Base-by-base conservation (phyloP, 2,113 vertebrate genomes). In the Dipodomys stephensi region DNA sequence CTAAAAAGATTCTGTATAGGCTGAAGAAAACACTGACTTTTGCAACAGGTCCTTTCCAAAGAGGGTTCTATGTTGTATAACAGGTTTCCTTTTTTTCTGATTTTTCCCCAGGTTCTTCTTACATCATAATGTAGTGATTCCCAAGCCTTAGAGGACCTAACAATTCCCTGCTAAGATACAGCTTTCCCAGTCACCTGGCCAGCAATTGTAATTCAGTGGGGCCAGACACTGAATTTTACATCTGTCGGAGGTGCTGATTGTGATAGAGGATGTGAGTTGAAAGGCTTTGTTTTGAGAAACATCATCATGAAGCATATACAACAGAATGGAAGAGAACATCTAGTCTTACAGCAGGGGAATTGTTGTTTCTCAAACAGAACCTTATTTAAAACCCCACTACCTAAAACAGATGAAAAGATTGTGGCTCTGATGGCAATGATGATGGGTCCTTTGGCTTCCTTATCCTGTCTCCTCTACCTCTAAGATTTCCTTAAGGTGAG, bases 331-430 rank as follows among this genome's bases (percentile, higher is more conserved):
- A 46, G 81, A 68, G 77, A 73, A n/a, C 73, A 73, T 11, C 25
- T 77, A 9, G 32, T 49, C n/a, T 87, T n/a, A 53, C 15, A 88
- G 76, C 53, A 53, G 20, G 32, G 27, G 20, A 28, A 53, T 0
- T 7, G 0, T 80, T 76, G 0, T 80, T 76, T 98, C 97, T 93
- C 96, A 97, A 91, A 97, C 15, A 19, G 71, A 86, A 57, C 80
- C 49, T 78, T 23, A 6, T 1, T 0, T 7, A 60, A 65, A 69
- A n/a, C 4, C 10, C 32, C 7, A 9, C 22, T 4, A 77, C 53
- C 76, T 67, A 46, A 46, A 83, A 46, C 62, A 71, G 83, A 44
- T 4, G n/a, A 68, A 83, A 64, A 44, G 11, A 46, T 15, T 9
- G 1, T 20, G 35, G 35, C 30, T 62, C 9, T 68, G 7, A 32